A percentile compares a stretch with the other conserved stretches of the same genome.
Evolutionary conservation across 2,797 vertebrate species (phyloP).

Genomic region (Sebastes goodei): DNA sequence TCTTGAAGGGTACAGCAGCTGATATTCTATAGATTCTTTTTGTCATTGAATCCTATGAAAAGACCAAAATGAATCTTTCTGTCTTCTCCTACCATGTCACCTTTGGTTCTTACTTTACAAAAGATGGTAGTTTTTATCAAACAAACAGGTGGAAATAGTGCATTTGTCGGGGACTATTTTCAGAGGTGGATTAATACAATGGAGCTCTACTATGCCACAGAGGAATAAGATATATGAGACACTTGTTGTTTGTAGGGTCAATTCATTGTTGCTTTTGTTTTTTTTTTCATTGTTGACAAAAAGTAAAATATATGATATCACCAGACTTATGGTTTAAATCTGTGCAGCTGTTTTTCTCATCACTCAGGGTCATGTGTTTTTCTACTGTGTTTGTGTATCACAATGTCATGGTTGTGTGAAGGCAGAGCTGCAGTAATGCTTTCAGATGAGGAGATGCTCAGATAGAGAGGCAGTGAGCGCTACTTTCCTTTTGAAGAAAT

Average conservation of each 20-base stretch:
- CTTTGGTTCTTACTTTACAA: no score
- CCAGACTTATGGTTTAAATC: neutral
- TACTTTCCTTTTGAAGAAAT: neutral
- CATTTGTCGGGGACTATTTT: no score
- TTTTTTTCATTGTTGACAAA: no score
- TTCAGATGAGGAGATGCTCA: neutral
- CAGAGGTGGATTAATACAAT: no score
- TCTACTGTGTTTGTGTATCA: neutral
- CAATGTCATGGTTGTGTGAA: neutral
- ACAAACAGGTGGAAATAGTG: no score
- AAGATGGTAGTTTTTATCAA: no score
- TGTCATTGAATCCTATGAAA: neutral
- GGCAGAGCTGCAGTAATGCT: neutral
- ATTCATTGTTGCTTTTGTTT: no score
- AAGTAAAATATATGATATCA: no score
- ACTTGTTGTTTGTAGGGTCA: no score
- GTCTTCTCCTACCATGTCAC: no score
- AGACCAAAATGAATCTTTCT: neutral
- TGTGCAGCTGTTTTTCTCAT: neutral
- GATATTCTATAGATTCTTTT: neutral
- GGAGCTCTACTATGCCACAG: no score
- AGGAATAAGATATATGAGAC: no score
- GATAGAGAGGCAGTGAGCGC: neutral
- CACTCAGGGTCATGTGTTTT: neutral
- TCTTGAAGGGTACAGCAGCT: neutral